Evolutionary conservation across 2,113 vertebrate genomes (phyloP), one percentile per base, ranked within the genome.

Genomic region (Anarrhichthys ocellatus): DNA sequence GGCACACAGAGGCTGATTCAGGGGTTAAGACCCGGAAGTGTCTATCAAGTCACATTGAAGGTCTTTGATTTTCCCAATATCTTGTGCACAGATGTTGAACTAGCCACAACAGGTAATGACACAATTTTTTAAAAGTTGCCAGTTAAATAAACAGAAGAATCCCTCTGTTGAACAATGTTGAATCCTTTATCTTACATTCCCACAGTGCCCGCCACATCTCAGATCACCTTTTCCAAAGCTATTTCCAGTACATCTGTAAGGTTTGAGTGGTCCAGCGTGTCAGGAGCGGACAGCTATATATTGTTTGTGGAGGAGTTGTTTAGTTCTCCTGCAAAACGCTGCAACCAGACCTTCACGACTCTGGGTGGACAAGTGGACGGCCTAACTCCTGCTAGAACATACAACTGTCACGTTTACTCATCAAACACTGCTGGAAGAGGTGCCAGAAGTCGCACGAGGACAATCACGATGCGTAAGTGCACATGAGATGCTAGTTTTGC

Each of bases 381-480:
- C 27, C 91, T 96, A 52, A 72, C 67, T 38, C 87, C 93, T 1
- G 83, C 91, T 8, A 94, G 90, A 3, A 52, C 82, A 1, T 96
- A 96, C 89, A 91, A 9, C 29, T 94, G 95, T 52, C 93, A 85
- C 0, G 17, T 96, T 42, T 91, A 85, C 56, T 72, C 95, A 29
- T 83, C 84, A n/a, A 96, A 96, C 81, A 63, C 24, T 1, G 95
- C 93, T 6, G 96, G 96, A 2, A 59, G 50, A 5, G 87, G 95
- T 0, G 82, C 88, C 54, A 79, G 76, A 22, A 94, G 95, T 74
- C 76, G 0, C 9, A 78, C 61, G 1, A 93, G 24, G 84, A 89
- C 92, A 14, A 86, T 95, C 36, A 86, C 46, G 1, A 96, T 95
- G 0, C 76, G 96, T 96, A 92, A 93, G 96, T 95, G 29, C 38